Conservation (phyloP, 2,888 invertebrate genomes). For the Hesperia comma region DNA sequence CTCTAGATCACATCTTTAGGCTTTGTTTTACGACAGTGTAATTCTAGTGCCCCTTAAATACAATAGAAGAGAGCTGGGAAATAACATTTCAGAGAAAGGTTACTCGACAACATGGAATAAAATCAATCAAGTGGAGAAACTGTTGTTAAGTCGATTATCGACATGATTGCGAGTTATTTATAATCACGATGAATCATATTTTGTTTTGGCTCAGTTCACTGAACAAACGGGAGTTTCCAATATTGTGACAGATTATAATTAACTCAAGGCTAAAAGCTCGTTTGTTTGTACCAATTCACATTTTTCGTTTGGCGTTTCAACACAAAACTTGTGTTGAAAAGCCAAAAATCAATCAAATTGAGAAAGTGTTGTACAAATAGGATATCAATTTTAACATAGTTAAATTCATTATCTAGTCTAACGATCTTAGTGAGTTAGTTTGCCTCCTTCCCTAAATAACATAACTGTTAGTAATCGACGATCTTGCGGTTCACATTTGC, state of each 20-base stretch:
- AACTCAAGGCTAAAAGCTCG: neutral
- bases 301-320: no score
- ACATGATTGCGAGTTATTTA: conserved; percentile 18
- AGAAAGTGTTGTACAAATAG: neutral
- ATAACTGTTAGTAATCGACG: no score
- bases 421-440: no score
- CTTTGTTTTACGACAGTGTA: no score
- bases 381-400: no score
- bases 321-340: neutral
- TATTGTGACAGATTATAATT: conserved; percentile 15
- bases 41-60: neutral
- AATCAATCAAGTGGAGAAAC: conserved; percentile 27
- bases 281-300: neutral
- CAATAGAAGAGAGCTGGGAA: neutral
- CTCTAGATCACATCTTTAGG: no score
- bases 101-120: neutral
- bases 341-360: neutral
- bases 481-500: no score
- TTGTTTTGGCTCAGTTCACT: conserved; percentile 29
- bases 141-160: conserved; percentile 26
- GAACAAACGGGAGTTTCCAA: conserved; percentile 17
- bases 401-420: no score
- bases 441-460: neutral
- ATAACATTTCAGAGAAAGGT: neutral
- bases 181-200: conserved; percentile 26